Base-by-base conservation (phyloP, 2,113 vertebrate genomes). In the Triplophysa dalaica region DNA sequence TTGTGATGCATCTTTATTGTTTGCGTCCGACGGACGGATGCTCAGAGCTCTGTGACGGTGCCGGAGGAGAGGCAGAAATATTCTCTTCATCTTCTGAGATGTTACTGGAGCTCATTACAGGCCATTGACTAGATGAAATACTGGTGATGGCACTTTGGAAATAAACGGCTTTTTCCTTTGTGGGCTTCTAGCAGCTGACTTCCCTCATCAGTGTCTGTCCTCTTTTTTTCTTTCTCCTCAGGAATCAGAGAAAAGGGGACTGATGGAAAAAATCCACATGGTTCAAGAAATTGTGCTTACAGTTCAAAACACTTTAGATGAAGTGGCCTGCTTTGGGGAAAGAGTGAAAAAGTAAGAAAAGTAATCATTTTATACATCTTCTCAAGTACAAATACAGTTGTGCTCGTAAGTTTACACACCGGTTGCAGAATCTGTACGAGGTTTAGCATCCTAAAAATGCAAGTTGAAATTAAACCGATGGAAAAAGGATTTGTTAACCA, bases 181-280 rank as follows among this genome's bases (percentile, higher is more conserved):
- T 76, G 22, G 80, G 85, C 85, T 83, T 86, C 81, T 80, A 85
- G 81, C 87, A 85, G 87, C 87, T 88, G 87, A 90, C 88, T 85
- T 72, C 75, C 75, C 87, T 90, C 87, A 88, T 89, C 89, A 90
- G 83, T 80, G 81, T 85, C 62, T 89, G 61, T 86, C 33, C 33
- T 38, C 84, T 80, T 84, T 85, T 85, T 60, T 72, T 75, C 64
- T 0, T 74, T 84, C 22, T 64, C 26, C 86, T 70, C 73, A 99
- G 98, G 98, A 98, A 86, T 89, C 91, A 0, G 96, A 95, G 74
- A 98, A 94, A 90, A 98, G 94, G 83, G 96, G 97, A 19, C 87
- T 99, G 83, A 96, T 96, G 87, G 95, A 98, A 43, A 96, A 98
- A 90, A 95, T 99, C 87, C 94, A 97, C 81, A 99, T 98, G 97